Evolutionary conservation across 2,113 vertebrate genomes (phyloP).

Genomic region (Castor canadensis): DNA sequence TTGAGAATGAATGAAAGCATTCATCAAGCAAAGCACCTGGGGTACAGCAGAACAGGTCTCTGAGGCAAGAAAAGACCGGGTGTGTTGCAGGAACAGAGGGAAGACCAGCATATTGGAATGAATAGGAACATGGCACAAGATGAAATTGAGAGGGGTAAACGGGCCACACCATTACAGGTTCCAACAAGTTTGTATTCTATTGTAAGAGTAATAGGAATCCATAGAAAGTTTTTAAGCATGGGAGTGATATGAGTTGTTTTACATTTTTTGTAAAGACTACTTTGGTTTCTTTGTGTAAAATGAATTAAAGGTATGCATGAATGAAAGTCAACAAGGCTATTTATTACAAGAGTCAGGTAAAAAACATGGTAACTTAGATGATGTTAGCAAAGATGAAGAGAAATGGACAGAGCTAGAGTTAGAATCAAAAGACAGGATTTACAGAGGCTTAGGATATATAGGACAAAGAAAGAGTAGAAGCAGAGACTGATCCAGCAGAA

Average conservation of each 20-base stretch:
- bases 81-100: background rate
- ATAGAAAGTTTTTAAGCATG: slow-evolving; percentile 3
- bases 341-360: background rate
- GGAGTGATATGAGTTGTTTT: background rate
- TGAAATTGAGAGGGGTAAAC: background rate
- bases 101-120: background rate
- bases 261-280: slow-evolving; percentile 24
- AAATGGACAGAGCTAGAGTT: slow-evolving; percentile 23
- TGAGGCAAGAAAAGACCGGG: background rate
- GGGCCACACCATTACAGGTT: background rate
- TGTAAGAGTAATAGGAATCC: background rate
- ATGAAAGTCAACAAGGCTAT: background rate
- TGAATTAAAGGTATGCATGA: background rate
- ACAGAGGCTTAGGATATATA: background rate
- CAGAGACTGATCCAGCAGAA: background rate
- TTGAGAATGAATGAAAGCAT: background rate
- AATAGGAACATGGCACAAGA: background rate
- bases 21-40: background rate
- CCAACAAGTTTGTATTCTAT: slow-evolving; percentile 32
- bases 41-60: background rate
- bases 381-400: slow-evolving; percentile 42
- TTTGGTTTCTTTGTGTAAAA: background rate
- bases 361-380: slow-evolving; percentile 4
- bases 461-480: background rate
- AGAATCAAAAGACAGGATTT: slow-evolving; percentile 42